Evolutionary conservation across 2,888 invertebrate species (phyloP), one percentile per base, ranked within the genome.

Genomic region (Apoderus coryli): DNA sequence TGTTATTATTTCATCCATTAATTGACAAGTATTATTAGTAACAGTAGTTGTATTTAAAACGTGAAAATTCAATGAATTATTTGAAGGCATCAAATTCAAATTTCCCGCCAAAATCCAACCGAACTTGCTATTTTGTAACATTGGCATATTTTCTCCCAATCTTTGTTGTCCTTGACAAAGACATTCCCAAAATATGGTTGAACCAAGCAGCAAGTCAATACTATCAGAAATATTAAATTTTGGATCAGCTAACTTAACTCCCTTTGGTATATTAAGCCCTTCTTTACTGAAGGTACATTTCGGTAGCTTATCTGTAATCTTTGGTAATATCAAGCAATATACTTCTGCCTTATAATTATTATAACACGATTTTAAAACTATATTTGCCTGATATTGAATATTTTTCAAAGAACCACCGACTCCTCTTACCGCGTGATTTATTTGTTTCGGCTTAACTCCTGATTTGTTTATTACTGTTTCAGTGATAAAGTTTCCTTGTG

Each of bases 151-250:
- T 7, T n/a, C 9, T 6, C 27, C 29, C 14, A 32, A 16, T 12
- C 9, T 26, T 14, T 14, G n/a, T 28, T 24, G 19, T 5, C 32
- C 34, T 10, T 12, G 12, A 16, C 34, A 31, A 6, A 34, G n/a
- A 3, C 30, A n/a, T 12, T 19, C 15, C 28, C 32, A 32, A 32
- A 32, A 32, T 5, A 35, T 6, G 16, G 23, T 28, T 2, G 32
- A 4, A 10, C 35, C 35, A 5, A 35, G 29, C 3, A 35, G 10
- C 28, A 35, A 32, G 10, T 35, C 35, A 28, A 35, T 27, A 13
- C 29, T 22, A 10, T 22, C 12, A 2, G 32, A 22, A 10, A 14
- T 13, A 24, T 14, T 14, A 25, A 35, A 35, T 6, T 5, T 10
- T 6, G 33, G 33, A 29, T 33, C 29, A 5, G 33, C 33, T 7